Percentiles rank a stretch among this genome's conserved stretches.
Evolutionary conservation across 2,888 invertebrate species (phyloP).

Genomic region (Cheilosia pagana): DNA sequence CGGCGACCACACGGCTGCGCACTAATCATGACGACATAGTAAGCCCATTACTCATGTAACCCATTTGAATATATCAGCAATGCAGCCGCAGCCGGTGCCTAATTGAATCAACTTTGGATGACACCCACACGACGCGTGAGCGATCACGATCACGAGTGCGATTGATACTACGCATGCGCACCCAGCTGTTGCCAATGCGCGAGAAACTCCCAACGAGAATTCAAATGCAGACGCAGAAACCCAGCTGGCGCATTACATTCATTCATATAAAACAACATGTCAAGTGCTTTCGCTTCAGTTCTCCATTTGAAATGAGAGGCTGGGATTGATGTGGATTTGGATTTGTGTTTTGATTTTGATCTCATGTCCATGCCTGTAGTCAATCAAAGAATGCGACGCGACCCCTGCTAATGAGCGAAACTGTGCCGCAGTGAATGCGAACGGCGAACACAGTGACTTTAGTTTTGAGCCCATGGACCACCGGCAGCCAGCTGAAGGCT

Average conservation of each 20-base stretch:
- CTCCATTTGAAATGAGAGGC: conserved; percentile 21
- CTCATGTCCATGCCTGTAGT: conserved; percentile 68
- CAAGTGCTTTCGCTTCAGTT: conserved; percentile 67
- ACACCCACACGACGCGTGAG: conserved; percentile 66
- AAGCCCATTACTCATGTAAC: conserved; percentile 60
- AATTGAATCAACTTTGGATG: conserved; percentile 64
- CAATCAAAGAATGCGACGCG: conserved; percentile 68
- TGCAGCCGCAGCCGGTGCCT: conserved; percentile 42
- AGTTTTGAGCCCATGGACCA: conserved; percentile 46
- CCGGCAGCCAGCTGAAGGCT: conserved; percentile 61
- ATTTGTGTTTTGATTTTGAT: conserved; percentile 63
- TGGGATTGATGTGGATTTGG: conserved; percentile 54
- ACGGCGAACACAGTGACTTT: conserved; percentile 40
- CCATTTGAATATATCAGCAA: conserved; percentile 57
- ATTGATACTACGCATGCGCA: conserved; percentile 61
- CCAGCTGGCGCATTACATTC: conserved; percentile 65
- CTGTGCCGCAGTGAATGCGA: conserved; percentile 43
- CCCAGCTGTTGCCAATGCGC: conserved; percentile 37
- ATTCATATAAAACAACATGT: conserved; percentile 39
- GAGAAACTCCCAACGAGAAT: background rate
- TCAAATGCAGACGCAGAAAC: conserved; percentile 15
- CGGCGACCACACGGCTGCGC: conserved; percentile 66
- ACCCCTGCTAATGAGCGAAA: conserved; percentile 70
- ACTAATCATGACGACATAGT: conserved; percentile 67
- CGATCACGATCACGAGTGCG: conserved; percentile 47